Evolutionary conservation across 2,888 invertebrate genomes (phyloP), one percentile per base, ranked within the genome.

Genomic region (Cephonodes hylas): DNA sequence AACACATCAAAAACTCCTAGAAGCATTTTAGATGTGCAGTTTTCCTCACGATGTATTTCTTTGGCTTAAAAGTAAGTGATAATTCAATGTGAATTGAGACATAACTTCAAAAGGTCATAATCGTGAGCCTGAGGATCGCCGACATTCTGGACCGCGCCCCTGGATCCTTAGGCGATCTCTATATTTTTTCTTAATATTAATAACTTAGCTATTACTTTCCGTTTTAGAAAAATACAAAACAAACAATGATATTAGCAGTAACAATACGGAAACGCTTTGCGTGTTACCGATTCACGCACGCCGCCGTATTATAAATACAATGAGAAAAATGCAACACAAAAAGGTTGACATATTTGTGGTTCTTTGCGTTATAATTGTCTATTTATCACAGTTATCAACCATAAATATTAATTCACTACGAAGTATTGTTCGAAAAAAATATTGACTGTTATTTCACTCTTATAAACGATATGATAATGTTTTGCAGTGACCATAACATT

Each of bases 281-380:
- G 31, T 53, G 53, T 18, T 3, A 6, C 7, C n/a, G 6, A 48
- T 31, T 27, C 53, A 31, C 53, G 31, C 53, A 31, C 18, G 15
- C 44, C 18, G 10, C 10, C 10, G 53, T 15, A 31, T 20, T 48
- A 27, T 3, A 53, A 53, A 53, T 18, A 20, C 53, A 53, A 31
- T 31, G 23, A 48, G 31, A 27, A 53, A 53, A 53, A 20, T 8
- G 13, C 27, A 27, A 13, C 53, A 48, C 48, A 53, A 53, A 31
- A 53, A 18, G 58, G 53, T 27, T 22, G 45, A 65, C 20, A 63
- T 66, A 66, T 65, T 65, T 61, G 63, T 65, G 46, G 27, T 60
- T 22, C 60, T 58, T 53, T 58, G 23, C 58, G 64, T 31, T 64
- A 61, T 63, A 58, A 59, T 59, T 58, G 65, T 61, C 20, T 20